These are phyloP conservation scores for Australoheros facetus DNA, from an alignment of 2,797 vertebrate species.

Conservation along the genomic window DNA sequence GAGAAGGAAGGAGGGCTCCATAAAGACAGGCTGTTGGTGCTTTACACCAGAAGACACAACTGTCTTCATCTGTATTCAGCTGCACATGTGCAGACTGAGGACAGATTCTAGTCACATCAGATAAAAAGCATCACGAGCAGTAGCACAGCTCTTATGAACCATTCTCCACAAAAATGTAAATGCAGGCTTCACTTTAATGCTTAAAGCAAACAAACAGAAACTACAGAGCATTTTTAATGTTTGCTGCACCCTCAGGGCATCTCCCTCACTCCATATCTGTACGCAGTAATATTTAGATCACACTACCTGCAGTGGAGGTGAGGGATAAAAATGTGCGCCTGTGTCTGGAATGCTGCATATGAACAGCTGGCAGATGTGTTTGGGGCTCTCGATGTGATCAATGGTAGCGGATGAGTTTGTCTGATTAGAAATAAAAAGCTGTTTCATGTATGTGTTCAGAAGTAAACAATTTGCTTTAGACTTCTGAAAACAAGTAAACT, in stretches of 20 bases:
- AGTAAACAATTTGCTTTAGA: not conserved
- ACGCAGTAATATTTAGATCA: constrained; percentile 40
- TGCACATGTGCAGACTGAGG: not conserved
- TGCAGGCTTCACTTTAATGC: not conserved
- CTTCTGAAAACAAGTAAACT: not conserved
- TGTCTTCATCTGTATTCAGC: not conserved
- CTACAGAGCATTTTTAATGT: not conserved
- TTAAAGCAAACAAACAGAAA: not conserved
- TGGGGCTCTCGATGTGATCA: constrained; percentile 46
- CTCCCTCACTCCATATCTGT: constrained; percentile 24
- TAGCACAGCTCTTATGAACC: too few relatives aligned
- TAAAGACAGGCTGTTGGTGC: not conserved
- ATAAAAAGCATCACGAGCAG: too few relatives aligned
- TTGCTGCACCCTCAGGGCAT: not conserved
- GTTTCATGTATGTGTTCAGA: not conserved
- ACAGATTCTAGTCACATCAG: too few relatives aligned
- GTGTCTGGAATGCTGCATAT: constrained; percentile 31
- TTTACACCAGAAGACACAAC: not conserved
- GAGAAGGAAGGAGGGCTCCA: too few relatives aligned
- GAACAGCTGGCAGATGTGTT: constrained; percentile 57
- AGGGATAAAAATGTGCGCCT: constrained; percentile 40
- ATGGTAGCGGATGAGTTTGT: constrained; percentile 24
- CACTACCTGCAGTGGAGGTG: constrained; percentile 27
- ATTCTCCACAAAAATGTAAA: not conserved
- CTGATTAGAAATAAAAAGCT: constrained; percentile 31